Base-by-base conservation (phyloP, 2,113 vertebrate species). In the Chunga burmeisteri region DNA sequence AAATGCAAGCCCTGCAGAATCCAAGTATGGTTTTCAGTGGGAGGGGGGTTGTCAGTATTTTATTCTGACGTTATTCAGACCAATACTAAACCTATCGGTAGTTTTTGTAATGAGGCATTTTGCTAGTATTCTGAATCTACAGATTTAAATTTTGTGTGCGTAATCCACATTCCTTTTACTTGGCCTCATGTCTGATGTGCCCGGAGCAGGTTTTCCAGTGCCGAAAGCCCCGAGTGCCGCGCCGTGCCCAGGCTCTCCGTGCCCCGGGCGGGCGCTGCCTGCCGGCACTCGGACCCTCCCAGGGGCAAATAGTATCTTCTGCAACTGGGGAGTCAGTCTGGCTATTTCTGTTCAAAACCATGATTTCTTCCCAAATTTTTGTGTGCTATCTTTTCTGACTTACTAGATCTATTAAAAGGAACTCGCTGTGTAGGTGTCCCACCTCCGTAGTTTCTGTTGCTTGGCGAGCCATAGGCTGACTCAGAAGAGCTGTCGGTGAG, bases 151-250 rank as follows among this genome's bases (percentile, higher is more conserved):
- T 74, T 40, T 65, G 19, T 29, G 61, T 6, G 11, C 12, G 7
- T 23, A 44, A 44, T 19, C 58, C 27, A 16, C 23, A 2, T 79
- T 44, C 42, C 36, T n/a, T 49, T 36, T 15, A 25, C 42, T 17
- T 14, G 15, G 30, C 52, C 32, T 42, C 27, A 4, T 4, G 21
- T 15, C 40, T 56, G 26, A 11, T 7, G 2, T 44, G 38, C 21
- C 21, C 27, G 10, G 44, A 50, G 61, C 53, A 27, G 27, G 47
- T 27, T 67, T n/a, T 7, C 10, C 10, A 6, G 52, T 18, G 19
- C 53, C 9, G 1, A 40, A 10, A 47, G 49, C 40, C 7, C 34
- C 15, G 7, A 8, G 49, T 1, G 0, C 70, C 38, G 21, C 4
- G 3, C 19, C 5, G 36, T 16, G 7, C 10, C 29, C 20, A 4